Evolutionary conservation across 2,888 invertebrate species (phyloP).

Genomic region (Latrodectus hesperus): DNA sequence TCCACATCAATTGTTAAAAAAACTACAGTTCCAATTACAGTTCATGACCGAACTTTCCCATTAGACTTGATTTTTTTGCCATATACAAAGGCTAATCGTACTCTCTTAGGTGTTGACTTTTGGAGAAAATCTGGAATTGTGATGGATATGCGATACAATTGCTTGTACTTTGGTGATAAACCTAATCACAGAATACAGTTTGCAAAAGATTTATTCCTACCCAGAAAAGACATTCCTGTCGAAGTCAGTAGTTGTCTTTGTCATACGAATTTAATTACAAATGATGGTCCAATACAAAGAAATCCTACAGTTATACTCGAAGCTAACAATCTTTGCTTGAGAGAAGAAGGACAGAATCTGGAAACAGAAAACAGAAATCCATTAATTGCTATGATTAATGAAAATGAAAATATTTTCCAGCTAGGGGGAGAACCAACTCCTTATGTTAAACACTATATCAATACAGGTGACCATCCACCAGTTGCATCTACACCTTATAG

Average conservation of each 20-base stretch:
- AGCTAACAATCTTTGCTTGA: neutral
- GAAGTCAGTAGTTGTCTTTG: neutral
- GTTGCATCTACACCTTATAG: too few species aligned
- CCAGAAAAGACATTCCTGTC: neutral
- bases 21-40: neutral
- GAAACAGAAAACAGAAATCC: slow-evolving; percentile 9
- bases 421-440: slow-evolving; percentile 11
- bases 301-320: neutral
- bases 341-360: slow-evolving; percentile 7
- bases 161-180: slow-evolving; percentile 13
- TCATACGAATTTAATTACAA: neutral
- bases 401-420: slow-evolving; percentile 12
- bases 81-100: slow-evolving; percentile 12
- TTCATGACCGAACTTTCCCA: neutral
- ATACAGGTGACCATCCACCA: too few species aligned
- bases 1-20: slow-evolving; percentile 8
- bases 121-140: slow-evolving; percentile 9
- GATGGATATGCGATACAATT: neutral
- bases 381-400: neutral
- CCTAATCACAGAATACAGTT: neutral
- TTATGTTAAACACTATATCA: too few species aligned
- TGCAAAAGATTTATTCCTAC: neutral
- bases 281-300: neutral
- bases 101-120: slow-evolving; percentile 9
- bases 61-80: slow-evolving; percentile 6